Base-by-base conservation (phyloP, 1,140 invertebrate species). In the Pseudomyrmex sp. region DNA sequence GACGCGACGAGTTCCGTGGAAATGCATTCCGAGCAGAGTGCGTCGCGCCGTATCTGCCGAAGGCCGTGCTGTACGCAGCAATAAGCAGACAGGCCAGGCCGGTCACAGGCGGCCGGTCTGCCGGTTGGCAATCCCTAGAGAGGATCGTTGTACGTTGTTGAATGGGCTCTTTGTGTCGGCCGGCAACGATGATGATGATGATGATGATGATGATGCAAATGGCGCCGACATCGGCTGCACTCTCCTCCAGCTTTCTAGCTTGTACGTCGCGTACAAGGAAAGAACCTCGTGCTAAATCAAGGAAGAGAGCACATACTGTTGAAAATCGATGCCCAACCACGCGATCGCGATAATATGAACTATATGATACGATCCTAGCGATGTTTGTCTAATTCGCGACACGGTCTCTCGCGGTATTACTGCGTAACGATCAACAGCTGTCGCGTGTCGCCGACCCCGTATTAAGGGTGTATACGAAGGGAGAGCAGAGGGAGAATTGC, bases 111-210 rank as follows among this genome's bases (percentile, higher is more conserved):
- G 50, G 56, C 44, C 46, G 18, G 82, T 59, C 80, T 82, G 56
- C 58, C 68, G 68, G 70, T 68, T 44, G n/a, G 35, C 63, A 62
- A 48, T 75, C 82, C 65, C 75, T 46, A 76, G 63, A 83, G 79
- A 82, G 75, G 84, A 82, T 88, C 76, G 86, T 89, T 89, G 88
- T 87, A 85, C 76, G 70, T 77, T 35, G 76, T 44, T 89, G 87
- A 89, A 89, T 89, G 82, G 69, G 85, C 82, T 82, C 82, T 89
- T 88, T 89, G 85, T 89, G 87, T 83, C 66, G 58, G 74, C 20
- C 59, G 85, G 46, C 56, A 56, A 23, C 62, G 73, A n/a, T 54
- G 82, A 75, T 54, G 84, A 85, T 54, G 86, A 79, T 56, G 62
- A 18, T 18, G 73, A n/a, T 54, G 82, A 70, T 54, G 84, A 85